Evolutionary conservation across 2,113 vertebrate species (phyloP).

Genomic region (Prietella phreatophila): DNA sequence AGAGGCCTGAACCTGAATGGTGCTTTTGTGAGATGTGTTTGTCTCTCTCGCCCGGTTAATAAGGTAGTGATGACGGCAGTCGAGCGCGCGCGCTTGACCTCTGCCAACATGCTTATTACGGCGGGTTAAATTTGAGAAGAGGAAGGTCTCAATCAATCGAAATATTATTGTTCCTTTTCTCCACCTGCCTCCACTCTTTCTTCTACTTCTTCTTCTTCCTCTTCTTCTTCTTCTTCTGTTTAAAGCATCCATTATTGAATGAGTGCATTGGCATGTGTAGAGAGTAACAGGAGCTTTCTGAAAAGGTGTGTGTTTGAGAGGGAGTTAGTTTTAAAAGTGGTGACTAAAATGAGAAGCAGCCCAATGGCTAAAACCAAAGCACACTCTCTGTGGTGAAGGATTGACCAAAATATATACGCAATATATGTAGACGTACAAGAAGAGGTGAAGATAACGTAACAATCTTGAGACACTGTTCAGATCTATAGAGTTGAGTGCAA

Average conservation of each 20-base stretch:
- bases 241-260: constrained; percentile 61
- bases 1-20: constrained; percentile 75
- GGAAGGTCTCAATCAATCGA: constrained; percentile 62
- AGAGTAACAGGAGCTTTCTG: constrained; percentile 33
- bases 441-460: background rate
- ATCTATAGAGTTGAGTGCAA: background rate
- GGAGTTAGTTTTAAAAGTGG: constrained; percentile 22
- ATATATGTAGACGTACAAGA: background rate
- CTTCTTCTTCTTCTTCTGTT: background rate
- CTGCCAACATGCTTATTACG: constrained; percentile 74
- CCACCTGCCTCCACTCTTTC: background rate
- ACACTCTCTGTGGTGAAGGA: background rate
- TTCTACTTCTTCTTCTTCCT: no score
- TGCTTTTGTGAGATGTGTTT: constrained; percentile 80
- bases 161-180: constrained; percentile 59
- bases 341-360: constrained; percentile 11
- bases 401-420: background rate
- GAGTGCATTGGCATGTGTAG: constrained; percentile 40
- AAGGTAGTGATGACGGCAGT: constrained; percentile 83
- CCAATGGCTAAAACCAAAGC: background rate
- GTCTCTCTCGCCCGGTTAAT: constrained; percentile 80
- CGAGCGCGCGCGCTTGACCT: constrained; percentile 71
- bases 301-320: constrained; percentile 31
- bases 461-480: background rate
- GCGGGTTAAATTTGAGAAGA: constrained; percentile 63